These are phyloP conservation scores for Pempheris klunzingeri DNA, from an alignment of 2,797 vertebrate genomes.

Conservation along the genomic window DNA sequence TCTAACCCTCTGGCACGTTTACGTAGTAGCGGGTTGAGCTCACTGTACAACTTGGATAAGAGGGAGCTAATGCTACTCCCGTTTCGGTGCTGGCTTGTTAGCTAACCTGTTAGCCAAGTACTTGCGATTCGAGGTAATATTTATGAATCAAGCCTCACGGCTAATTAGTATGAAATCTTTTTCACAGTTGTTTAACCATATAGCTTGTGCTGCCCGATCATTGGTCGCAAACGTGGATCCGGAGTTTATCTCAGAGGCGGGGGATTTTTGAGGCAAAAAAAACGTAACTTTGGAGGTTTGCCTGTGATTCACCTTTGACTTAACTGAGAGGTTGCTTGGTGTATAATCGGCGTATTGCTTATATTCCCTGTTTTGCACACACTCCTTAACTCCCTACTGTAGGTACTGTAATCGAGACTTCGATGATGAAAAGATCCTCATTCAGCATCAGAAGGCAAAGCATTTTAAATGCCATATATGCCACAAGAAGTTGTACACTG, in stretches of 20 bases:
- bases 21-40: background rate
- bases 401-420: slow-evolving; percentile 99
- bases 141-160: background rate
- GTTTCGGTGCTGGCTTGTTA: background rate
- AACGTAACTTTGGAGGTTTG: background rate
- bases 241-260: too few relatives aligned
- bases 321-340: rapidly evolving
- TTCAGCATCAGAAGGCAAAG: slow-evolving; percentile 99
- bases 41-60: rapidly evolving
- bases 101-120: slow-evolving; percentile 9
- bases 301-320: rapidly evolving
- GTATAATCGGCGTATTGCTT: background rate
- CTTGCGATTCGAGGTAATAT: background rate
- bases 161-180: background rate
- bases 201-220: rapidly evolving
- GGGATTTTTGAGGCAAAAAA: background rate
- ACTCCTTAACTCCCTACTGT: slow-evolving; percentile 59
- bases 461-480: slow-evolving; percentile 99
- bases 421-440: slow-evolving; percentile 99
- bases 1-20: too few relatives aligned
- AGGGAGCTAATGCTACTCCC: background rate
- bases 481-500: slow-evolving; percentile 98
- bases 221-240: rapidly evolving
- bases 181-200: background rate
- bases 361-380: background rate